Base-by-base conservation (phyloP, 2,888 invertebrate genomes). In the Ecliptopera silaceata region DNA sequence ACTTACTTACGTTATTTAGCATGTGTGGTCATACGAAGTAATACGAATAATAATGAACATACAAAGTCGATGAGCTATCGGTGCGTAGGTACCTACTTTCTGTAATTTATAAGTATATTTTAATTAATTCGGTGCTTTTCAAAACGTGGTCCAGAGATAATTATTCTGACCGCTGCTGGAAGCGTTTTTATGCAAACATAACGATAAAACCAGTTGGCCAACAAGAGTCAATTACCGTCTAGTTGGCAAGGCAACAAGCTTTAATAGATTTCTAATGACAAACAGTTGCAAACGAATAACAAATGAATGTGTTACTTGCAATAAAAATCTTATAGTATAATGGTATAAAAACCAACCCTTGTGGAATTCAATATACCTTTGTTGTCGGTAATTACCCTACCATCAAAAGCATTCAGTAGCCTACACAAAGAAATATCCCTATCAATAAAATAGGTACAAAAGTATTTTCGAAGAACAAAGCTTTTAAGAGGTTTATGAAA, bases 121-220 rank as follows among this genome's bases (percentile, higher is more conserved):
- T n/a, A 17, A 36, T 36, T 2, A 15, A 36, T 15, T 36, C 15
- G 12, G 10, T 36, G 15, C 15, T 13, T 34, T 34, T 13, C 6
- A 34, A 13, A 34, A 12, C 34, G 34, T 13, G 26, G 5, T 26
- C 26, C 26, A 26, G 26, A 4, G 26, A 8, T 13, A 4, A 13
- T 26, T 26, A 34, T 6, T 34, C n/a, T 34, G 1, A 13, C 34
- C 34, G 6, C 12, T 34, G 34, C 34, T 34, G 12, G 32, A 13
- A 13, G 34, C 6, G 34, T 5, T 34, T 34, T 13, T 13, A n/a
- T 18, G 17, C 31, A 31, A 13, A 15, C 38, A 45, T 36, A 46
- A 36, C 12, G 29, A 48, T 18, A 42, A 57, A 57, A 52, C 52
- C 26, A 32, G 52, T 52, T 47, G 12, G 26, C 17, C 31, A 32